Percentiles rank a stretch among this genome's conserved stretches.
Conservation (phyloP, 2,113 vertebrate species). For the Entomyzon cyanotis region DNA sequence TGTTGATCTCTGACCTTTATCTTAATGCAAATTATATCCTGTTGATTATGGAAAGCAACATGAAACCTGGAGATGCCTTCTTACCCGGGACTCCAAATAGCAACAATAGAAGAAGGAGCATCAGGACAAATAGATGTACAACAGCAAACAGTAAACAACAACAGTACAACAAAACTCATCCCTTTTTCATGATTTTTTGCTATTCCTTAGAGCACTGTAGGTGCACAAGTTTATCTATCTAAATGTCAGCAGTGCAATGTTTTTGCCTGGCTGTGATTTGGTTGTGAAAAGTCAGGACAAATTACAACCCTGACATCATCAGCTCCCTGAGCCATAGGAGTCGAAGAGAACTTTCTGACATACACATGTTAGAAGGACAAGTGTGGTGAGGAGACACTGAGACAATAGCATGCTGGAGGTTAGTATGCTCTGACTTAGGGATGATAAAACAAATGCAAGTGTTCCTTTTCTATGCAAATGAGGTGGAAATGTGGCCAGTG, state of each 20-base stretch:
- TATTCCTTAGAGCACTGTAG: neutral
- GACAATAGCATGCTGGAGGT: neutral
- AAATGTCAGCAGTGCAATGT: neutral
- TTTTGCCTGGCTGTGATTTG: neutral
- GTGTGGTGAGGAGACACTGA: neutral
- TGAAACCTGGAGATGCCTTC: neutral
- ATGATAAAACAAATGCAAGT: too few species aligned
- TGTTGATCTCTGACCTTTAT: neutral
- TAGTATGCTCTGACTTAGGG: neutral
- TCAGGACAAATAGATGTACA: neutral
- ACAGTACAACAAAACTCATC: neutral
- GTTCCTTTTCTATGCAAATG: neutral
- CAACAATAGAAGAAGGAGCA: neutral
- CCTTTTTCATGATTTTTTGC: neutral
- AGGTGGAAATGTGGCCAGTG: neutral
- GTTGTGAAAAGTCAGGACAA: neutral
- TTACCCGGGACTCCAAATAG: neutral
- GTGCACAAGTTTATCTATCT: neutral
- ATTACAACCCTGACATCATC: neutral
- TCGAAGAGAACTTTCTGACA: neutral
- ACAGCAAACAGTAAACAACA: neutral
- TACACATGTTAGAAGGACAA: accelerated
- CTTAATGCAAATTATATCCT: neutral
- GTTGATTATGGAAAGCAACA: neutral
- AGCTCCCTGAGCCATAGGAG: neutral